A percentile compares a stretch with the other conserved stretches of the same genome.
Conservation (phyloP, 2,113 vertebrate species). For the Antidorcas marsupialis region DNA sequence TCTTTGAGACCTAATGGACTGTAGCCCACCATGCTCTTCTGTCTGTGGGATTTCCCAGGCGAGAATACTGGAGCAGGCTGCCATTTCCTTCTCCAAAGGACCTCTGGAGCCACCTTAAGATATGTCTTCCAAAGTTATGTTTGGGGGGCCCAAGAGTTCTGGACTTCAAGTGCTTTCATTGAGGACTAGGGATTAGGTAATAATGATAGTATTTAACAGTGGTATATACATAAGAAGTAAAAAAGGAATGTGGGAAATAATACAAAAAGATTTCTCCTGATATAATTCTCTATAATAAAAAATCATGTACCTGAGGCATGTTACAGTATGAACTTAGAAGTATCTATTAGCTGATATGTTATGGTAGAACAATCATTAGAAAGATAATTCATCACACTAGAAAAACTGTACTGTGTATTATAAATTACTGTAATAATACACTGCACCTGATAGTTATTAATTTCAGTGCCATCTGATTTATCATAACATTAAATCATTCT, state of each 20-base stretch:
- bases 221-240: neutral
- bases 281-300: slow-evolving; percentile 50
- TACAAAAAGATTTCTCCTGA: slow-evolving; percentile 44
- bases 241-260: slow-evolving; percentile 56
- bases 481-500: slow-evolving; percentile 63
- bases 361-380: slow-evolving; percentile 71
- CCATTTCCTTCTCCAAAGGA: neutral
- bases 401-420: slow-evolving; percentile 71
- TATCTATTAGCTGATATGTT: slow-evolving; percentile 65
- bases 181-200: neutral
- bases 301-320: slow-evolving; percentile 40
- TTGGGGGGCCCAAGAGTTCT: neutral
- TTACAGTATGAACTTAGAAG: slow-evolving; percentile 46
- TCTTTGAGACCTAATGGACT: neutral
- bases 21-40: neutral
- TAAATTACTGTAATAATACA: slow-evolving; percentile 77
- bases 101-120: neutral
- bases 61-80: neutral
- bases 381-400: slow-evolving; percentile 75
- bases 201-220: neutral
- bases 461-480: slow-evolving; percentile 73
- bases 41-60: neutral
- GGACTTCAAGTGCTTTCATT: neutral
- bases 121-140: neutral
- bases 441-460: slow-evolving; percentile 80